Evolutionary conservation across 2,797 vertebrate genomes (phyloP), one percentile per base, ranked within the genome.

Genomic region (Sebastes matsubarae): DNA sequence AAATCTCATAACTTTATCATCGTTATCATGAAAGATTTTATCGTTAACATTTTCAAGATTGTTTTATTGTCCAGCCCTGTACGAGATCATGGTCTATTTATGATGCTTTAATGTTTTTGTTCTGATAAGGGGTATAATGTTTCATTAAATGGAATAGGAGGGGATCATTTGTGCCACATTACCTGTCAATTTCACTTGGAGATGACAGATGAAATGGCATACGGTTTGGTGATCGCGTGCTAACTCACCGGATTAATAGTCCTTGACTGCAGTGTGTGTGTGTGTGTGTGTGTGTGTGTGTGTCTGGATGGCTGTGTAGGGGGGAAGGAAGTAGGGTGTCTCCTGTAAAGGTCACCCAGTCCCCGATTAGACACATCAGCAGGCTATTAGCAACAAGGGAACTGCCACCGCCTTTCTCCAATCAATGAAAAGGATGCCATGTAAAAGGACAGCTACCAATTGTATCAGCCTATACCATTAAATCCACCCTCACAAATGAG

Each of bases 361-460:
- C 72, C 61, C 60, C 11, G 74, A 91, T 92, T 89, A 91, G 79
- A 88, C 81, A 80, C 82, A 92, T 92, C 85, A 89, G 85, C 83
- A 72, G 81, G 85, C 79, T 80, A 86, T 90, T 85, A 86, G 87
- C 79, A 83, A 87, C 77, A 87, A 85, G 60, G 67, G 61, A 81
- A 83, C 70, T 68, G 68, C 75, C 64, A 66, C 68, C 58, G 16
- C 77, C 50, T 74, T 69, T 50, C 38, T 70, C 67, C 74, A 89
- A 88, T 92, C 88, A 85, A 90, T 91, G 85, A 84, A 83, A 65
- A 80, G 71, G 70, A 89, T 46, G 64, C 63, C 73, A 79, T 50
- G 55, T 61, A 34, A 85, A 87, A 88, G 71, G 68, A 86, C 85
- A 85, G 55, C 57, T 18, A 58, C 77, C 79, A 77, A 72, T 84